Evolutionary conservation across 2,113 vertebrate species (phyloP).

Genomic region (Pogonocichla stellata): DNA sequence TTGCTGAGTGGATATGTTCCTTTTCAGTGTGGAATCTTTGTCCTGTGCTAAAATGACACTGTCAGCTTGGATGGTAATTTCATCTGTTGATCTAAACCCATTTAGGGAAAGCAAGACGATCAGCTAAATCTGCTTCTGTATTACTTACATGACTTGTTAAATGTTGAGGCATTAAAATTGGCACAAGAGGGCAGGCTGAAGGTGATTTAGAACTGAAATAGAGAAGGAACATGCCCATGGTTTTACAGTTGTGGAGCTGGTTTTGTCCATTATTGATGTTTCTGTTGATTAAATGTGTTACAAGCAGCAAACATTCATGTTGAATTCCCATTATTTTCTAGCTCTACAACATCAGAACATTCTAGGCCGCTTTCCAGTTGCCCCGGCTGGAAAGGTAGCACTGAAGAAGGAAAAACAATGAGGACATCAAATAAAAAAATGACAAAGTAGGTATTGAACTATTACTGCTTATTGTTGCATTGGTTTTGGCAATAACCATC

Average conservation of each 20-base stretch:
- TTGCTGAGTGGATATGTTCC: background rate
- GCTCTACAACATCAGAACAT: slow-evolving; percentile 84
- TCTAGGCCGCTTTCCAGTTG: slow-evolving; percentile 72
- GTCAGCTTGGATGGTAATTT: background rate
- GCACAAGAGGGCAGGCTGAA: background rate
- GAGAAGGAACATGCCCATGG: fast-evolving
- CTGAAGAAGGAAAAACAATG: slow-evolving; percentile 82
- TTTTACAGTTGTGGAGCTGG: background rate
- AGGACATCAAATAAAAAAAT: slow-evolving; percentile 78
- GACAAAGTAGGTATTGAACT: slow-evolving; percentile 74
- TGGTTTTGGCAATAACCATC: background rate
- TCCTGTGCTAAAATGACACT: background rate
- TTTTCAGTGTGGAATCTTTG: background rate
- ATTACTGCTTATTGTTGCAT: background rate
- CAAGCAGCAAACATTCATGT: background rate
- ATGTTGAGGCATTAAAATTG: background rate
- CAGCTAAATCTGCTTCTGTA: background rate
- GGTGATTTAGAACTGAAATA: background rate
- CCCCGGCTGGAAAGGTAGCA: slow-evolving; percentile 80
- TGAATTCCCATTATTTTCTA: slow-evolving; percentile 35
- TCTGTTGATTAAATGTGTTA: background rate
- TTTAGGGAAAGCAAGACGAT: background rate
- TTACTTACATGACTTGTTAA: background rate
- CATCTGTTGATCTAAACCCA: background rate
- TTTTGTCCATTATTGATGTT: background rate